phyloP scores from a whole-genome alignment of 1,140 invertebrate genomes.

The Parapsyche elsis region DNA sequence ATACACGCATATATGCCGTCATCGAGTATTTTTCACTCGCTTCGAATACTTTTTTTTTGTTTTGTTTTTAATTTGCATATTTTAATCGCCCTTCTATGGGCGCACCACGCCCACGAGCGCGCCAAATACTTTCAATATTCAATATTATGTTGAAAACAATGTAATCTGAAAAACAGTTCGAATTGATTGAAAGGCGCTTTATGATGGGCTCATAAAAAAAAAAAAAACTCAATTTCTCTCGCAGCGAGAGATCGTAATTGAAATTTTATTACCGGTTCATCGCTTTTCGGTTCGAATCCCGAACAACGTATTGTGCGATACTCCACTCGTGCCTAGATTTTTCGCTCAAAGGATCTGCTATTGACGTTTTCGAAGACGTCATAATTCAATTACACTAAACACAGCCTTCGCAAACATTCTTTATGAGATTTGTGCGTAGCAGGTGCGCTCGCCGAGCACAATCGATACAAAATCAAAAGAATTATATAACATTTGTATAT shows the following conservation, averaged over 20 bases:
- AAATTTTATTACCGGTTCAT: slow-evolving; percentile 18
- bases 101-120: background rate
- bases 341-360: background rate
- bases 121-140: slow-evolving; percentile 13
- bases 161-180: slow-evolving; percentile 17
- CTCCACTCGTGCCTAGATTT: background rate
- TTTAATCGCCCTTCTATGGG: background rate
- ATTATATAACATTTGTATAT: too few species aligned
- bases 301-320: background rate
- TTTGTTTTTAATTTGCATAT: background rate
- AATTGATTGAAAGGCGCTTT: slow-evolving; percentile 11
- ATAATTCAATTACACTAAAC: slow-evolving; percentile 16
- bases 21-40: slow-evolving; percentile 6
- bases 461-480: too few species aligned
- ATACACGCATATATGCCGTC: too few species aligned
- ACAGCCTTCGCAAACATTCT: slow-evolving; percentile 4
- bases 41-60: background rate
- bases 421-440: slow-evolving; percentile 16
- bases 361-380: background rate
- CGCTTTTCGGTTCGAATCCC: background rate
- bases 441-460: background rate
- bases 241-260: slow-evolving; percentile 3
- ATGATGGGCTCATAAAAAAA: background rate
- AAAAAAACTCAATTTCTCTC: background rate
- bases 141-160: background rate